Evolutionary conservation across 2,797 vertebrate species (phyloP).

Genomic region (Astyanax mexicanus): DNA sequence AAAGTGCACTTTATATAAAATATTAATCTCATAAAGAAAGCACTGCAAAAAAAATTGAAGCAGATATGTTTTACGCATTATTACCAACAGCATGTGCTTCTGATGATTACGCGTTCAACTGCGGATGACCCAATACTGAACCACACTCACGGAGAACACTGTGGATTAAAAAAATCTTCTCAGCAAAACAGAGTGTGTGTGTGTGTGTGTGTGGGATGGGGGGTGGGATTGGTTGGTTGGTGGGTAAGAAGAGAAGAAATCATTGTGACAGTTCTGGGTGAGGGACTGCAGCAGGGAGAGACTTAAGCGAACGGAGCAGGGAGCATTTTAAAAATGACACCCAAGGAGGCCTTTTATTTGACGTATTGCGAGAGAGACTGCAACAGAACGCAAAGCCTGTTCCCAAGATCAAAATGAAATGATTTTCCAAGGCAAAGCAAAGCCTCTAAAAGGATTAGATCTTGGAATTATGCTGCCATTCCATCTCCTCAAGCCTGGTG

Average conservation of each 20-base stretch:
- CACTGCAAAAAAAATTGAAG: conserved; percentile 20
- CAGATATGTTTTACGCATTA: conserved; percentile 27
- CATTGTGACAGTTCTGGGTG: conserved; percentile 58
- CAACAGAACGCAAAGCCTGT: conserved; percentile 43
- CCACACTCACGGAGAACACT: conserved; percentile 37
- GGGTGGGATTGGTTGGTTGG: conserved; percentile 4
- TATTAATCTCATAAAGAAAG: conserved; percentile 21
- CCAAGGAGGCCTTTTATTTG: conserved; percentile 56
- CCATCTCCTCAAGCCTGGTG: conserved; percentile 25
- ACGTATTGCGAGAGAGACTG: conserved; percentile 50
- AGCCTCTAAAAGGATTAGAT: conserved; percentile 46
- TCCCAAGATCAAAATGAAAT: conserved; percentile 53
- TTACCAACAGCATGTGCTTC: conserved; percentile 24
- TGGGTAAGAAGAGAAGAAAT: conserved; percentile 44
- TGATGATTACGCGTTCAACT: not conserved
- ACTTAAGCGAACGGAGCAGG: conserved; percentile 52
- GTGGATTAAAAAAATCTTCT: conserved; percentile 49
- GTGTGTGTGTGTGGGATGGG: conserved; percentile 28
- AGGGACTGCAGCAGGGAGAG: conserved; percentile 58
- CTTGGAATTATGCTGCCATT: conserved; percentile 47
- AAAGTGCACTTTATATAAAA: conserved; percentile 10
- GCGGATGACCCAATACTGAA: conserved; percentile 44
- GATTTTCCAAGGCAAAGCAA: conserved; percentile 48
- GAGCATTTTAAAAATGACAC: conserved; percentile 59
- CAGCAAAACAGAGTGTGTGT: conserved; percentile 42